phyloP scores from a whole-genome alignment of 2,888 invertebrate genomes.

The Cartodere bifasciata region DNA sequence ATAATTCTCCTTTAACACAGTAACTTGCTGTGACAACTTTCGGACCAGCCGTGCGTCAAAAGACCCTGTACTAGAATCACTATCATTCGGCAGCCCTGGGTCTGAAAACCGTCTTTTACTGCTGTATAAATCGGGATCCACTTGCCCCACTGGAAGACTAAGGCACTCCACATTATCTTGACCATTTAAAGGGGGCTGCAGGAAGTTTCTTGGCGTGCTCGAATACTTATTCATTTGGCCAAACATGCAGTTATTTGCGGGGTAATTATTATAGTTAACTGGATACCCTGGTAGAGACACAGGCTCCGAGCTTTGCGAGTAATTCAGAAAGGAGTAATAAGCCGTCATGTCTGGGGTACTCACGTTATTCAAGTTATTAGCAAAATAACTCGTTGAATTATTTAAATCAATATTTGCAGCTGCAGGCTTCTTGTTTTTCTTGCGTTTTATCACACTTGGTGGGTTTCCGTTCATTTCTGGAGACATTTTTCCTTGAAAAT shows the following conservation, averaged over 20 bases:
- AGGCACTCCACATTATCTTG: conserved; percentile 39
- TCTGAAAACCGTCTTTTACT: conserved; percentile 52
- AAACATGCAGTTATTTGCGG: too few species aligned
- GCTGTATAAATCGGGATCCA: conserved; percentile 38
- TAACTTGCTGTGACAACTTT: conserved; percentile 61
- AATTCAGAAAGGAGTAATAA: conserved; percentile 27
- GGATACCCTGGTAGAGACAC: conserved; percentile 52
- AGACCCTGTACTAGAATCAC: conserved; percentile 39
- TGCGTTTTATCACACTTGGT: conserved; percentile 31
- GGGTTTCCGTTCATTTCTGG: conserved; percentile 33
- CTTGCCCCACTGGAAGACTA: conserved; percentile 60
- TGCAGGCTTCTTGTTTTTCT: conserved; percentile 26
- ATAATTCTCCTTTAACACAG: conserved; percentile 56
- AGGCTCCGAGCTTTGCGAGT: conserved; percentile 41
- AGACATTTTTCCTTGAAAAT: too few species aligned
- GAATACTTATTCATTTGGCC: conserved; percentile 15
- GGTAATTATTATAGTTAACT: conserved; percentile 36
- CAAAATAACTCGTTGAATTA: conserved; percentile 23
- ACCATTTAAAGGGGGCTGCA: conserved; percentile 11
- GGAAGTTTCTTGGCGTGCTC: conserved; percentile 18
- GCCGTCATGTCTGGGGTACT: conserved; percentile 23
- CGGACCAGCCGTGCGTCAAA: conserved; percentile 46
- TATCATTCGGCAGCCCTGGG: conserved; percentile 45
- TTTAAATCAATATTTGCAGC: conserved; percentile 23
- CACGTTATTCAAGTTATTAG: conserved; percentile 19